Evolutionary conservation across 2,888 invertebrate genomes (phyloP), one percentile per base, ranked within the genome.

Genomic region (Embidobia sp.): DNA sequence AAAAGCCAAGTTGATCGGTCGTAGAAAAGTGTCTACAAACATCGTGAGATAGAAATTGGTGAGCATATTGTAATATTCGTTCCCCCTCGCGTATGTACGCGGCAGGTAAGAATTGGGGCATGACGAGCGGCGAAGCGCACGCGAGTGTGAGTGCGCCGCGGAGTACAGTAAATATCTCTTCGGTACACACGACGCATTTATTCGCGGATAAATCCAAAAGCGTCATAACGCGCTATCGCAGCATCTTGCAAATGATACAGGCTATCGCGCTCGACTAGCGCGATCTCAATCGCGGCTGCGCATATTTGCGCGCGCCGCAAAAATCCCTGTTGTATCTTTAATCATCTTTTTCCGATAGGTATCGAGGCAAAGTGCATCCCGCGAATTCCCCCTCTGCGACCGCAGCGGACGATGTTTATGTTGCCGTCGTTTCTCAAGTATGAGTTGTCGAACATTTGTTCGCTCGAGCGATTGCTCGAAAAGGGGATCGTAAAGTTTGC

Each of bases 91-190:
- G 10, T 7, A 19, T 29, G 2, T 72, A 49, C 53, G 51, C 70
- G 66, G 67, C 67, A 72, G 76, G 73, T 78, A 79, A 80, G 81
- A 81, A 82, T 81, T 81, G 79, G 82, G 80, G 83, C 83, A 80
- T 80, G 80, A 80, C 83, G 80, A 80, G 80, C 81, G 81, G 76
- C 80, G 78, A 73, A 80, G 80, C 81, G 78, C 78, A 51, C 75
- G 70, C 53, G 42, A 69, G 72, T 67, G 64, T 61, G 74, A 70
- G 74, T 74, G 59, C 66, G 55, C n/a, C n/a, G 57, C 48, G 44
- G 59, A 74, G 42, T 55, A 69, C 64, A 51, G 63, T 35, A 64
- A 72, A 63, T 55, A 66, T 59, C 59, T 66, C 72, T 51, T 48
- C 35, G 19, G 16, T 48, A 40, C 44, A 18, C 57, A 49, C 27